phyloP scores from a whole-genome alignment of 2,797 vertebrate species.

The Chaetodon trifasciatus region DNA sequence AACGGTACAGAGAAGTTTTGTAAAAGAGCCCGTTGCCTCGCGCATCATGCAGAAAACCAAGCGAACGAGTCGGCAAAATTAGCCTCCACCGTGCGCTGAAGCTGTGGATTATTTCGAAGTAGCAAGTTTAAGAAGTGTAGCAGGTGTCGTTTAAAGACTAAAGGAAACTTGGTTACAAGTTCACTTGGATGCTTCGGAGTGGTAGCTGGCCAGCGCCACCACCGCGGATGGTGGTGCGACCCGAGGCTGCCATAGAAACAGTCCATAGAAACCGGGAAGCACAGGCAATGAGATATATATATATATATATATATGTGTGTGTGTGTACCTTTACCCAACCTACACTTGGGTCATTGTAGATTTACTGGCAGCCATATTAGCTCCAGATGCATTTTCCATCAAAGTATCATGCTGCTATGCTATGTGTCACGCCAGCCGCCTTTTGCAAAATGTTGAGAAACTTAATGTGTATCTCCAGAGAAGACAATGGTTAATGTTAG shows the following conservation, averaged over 20 bases:
- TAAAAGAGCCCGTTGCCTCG: constrained; percentile 21
- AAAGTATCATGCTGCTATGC: constrained; percentile 28
- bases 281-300: background rate
- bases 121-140: constrained; percentile 32
- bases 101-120: constrained; percentile 13
- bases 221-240: constrained; percentile 49
- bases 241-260: constrained; percentile 68
- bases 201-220: constrained; percentile 30
- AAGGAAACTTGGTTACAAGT: constrained; percentile 74
- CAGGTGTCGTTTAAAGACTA: constrained; percentile 9
- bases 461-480: constrained; percentile 15
- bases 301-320: background rate
- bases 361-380: constrained; percentile 67
- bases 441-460: constrained; percentile 29
- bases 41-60: constrained; percentile 27
- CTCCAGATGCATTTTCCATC: constrained; percentile 41
- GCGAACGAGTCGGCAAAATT: background rate
- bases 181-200: constrained; percentile 39
- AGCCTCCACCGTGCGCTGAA: background rate
- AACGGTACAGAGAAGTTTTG: constrained; percentile 68
- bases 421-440: constrained; percentile 16
- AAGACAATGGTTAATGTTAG: constrained; percentile 21
- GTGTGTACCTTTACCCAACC: constrained; percentile 24
- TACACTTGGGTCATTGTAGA: constrained; percentile 36
- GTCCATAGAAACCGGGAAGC: constrained; percentile 47